Conservation (phyloP, 2,888 invertebrate species). For the Priocnemis perturbator region DNA sequence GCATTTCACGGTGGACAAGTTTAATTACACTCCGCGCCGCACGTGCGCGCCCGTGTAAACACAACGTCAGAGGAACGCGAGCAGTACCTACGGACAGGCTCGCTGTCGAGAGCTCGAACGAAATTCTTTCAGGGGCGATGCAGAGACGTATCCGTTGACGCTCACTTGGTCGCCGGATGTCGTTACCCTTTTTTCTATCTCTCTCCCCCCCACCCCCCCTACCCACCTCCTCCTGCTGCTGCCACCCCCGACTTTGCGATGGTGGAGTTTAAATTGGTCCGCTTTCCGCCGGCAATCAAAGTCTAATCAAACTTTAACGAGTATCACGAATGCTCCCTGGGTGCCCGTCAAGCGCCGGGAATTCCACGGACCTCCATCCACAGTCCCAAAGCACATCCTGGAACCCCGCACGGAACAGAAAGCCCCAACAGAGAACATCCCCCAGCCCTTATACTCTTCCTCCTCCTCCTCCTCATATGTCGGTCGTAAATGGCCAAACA, state of each 20-base stretch:
- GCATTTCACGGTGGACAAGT: constrained; percentile 58
- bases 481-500: no score
- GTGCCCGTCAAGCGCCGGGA: constrained; percentile 33
- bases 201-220: constrained; percentile 1
- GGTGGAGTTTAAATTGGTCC: constrained; percentile 56
- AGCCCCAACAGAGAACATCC: no score
- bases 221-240: constrained; percentile 11
- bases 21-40: constrained; percentile 50
- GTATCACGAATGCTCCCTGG: constrained; percentile 50
- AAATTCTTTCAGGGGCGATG: constrained; percentile 30
- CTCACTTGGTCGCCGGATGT: constrained; percentile 30
- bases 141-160: constrained; percentile 10
- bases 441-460: no score
- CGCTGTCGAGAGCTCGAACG: neutral
- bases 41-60: constrained; percentile 48
- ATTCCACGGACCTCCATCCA: constrained; percentile 32
- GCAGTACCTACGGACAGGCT: constrained; percentile 17
- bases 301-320: constrained; percentile 67
- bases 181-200: constrained; percentile 21
- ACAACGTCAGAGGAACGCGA: constrained; percentile 27
- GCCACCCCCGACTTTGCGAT: constrained; percentile 19
- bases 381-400: constrained; percentile 2
- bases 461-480: no score
- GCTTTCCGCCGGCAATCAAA: constrained; percentile 61
- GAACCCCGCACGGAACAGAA: no score